phyloP scores from a whole-genome alignment of 1,140 invertebrate genomes.

The Drosophila funebris region DNA sequence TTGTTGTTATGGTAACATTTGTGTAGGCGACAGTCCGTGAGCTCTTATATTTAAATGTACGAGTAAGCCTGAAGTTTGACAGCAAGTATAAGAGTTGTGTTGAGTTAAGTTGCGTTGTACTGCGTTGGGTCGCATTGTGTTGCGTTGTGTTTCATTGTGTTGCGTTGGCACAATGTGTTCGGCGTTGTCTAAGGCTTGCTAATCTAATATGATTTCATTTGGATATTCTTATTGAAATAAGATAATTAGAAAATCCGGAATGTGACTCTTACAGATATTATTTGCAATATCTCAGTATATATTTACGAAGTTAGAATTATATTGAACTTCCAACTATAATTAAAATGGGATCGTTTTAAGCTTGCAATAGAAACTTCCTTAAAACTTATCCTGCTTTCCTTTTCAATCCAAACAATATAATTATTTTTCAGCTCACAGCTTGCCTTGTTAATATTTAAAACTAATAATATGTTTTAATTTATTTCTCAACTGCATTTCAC shows the following conservation, averaged over 20 bases:
- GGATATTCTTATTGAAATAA: no score
- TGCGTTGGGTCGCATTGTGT: constrained; percentile 29
- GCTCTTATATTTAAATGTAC: constrained; percentile 24
- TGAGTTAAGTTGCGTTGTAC: background rate
- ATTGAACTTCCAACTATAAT: background rate
- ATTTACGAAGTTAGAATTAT: no score
- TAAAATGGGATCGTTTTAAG: background rate
- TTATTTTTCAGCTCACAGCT: background rate
- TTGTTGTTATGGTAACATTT: background rate
- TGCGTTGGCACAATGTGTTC: constrained; percentile 15
- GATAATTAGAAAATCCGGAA: no score
- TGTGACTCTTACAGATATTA: no score
- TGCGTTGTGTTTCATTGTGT: constrained; percentile 8
- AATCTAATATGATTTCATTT: no score
- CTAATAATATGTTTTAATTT: constrained; percentile 11
- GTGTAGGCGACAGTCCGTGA: background rate
- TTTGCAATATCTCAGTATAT: no score
- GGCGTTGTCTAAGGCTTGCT: constrained; percentile 10
- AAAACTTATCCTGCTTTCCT: background rate
- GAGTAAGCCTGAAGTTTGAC: background rate
- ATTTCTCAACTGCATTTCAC: constrained; percentile 12
- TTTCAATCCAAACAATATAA: background rate
- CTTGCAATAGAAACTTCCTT: background rate
- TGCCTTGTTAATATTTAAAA: constrained; percentile 1
- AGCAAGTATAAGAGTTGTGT: constrained; percentile 25